Evolutionary conservation across 2,888 invertebrate genomes (phyloP), one percentile per base, ranked within the genome.

Genomic region (Petrolisthes cinctipes): DNA sequence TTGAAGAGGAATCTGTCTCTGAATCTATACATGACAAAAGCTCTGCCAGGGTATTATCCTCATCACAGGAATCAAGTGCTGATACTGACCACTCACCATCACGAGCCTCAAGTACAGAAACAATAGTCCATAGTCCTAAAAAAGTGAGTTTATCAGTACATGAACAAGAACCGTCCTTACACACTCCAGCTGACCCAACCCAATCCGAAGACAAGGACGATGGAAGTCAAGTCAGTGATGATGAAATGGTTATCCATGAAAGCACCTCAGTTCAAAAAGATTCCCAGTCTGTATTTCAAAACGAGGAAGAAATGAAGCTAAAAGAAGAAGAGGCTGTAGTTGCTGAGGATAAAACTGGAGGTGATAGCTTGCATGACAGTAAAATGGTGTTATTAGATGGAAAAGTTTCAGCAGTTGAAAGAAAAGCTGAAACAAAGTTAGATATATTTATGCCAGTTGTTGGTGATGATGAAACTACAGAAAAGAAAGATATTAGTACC

Each of bases 61-160:
- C 83, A 53, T 83, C 89, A 14, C 87, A 75, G 14, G 85, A 76
- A 54, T 82, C 83, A 11, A 85, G 83, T 76, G 75, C 68, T 14
- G 89, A 88, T 37, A 89, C 87, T 20, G 88, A 88, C 66, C 83
- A 82, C n/a, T 83, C 85, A 20, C 78, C 79, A 17, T 90, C 90
- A 51, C 90, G 81, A 20, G 85, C 86, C n/a, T 90, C 90, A 11
- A 90, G 90, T 76, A 90, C 90, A 4, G 89, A 90, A 61, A 90
- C 90, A 9, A 89, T 90, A 71, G 83, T 90, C 17, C 89, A 89
- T 73, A 90, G 90, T 57, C 90, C 90, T 5, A 80, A 81, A 56
- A 90, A 90, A 68, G 61, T 75, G 56, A 81, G 78, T 57, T 78
- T 53, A 17, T 78, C 80, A 51, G 54, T 66, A 9, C 75, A 81